Evolutionary conservation across 2,113 vertebrate genomes (phyloP), one percentile per base, ranked within the genome.

Genomic region (Oreochromis spilurus): DNA sequence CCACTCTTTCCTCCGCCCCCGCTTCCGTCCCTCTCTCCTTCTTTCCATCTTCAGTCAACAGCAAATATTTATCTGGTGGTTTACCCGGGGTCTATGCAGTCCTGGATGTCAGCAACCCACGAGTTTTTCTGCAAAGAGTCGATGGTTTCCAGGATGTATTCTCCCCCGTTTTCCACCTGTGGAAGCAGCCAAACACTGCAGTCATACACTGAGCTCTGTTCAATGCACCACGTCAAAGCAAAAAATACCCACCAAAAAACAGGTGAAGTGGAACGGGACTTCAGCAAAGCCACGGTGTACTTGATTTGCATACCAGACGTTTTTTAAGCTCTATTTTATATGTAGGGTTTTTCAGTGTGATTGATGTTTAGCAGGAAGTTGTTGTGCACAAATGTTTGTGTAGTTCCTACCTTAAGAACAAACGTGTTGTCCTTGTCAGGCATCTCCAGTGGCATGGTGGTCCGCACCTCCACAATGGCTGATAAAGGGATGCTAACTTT

Each of bases 361-460:
- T 38, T 70, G 13, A 10, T 8, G 36, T 84, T 14, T 26, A 13
- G 31, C 60, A 72, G 67, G 24, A 75, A 48, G 24, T 45, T 24
- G 5, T 4, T 38, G 17, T 79, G 48, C 80, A 38, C 24, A 67
- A 67, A 52, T 10, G 40, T 24, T 54, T 36, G 36, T 72, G 21
- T 36, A 21, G 31, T 43, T 14, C 29, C 34, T 96, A 99, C 99
- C 98, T 99, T 99, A 1, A 99, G 96, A 84, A 99, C 98, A 0
- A 99, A 99, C 0, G 98, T 99, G 95, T 99, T 99, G 96, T 99
- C 98, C 85, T 98, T 99, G 95, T 99, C 99, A 0, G 98, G 98
- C 99, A 99, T 99, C 96, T 99, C 99, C 94, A 99, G 94, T 0
- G 99, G 98, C 98, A 99, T 99, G 70, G 99, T 99, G 89, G 98